Conservation (phyloP, 2,888 invertebrate species). For the Parnassius apollo region DNA sequence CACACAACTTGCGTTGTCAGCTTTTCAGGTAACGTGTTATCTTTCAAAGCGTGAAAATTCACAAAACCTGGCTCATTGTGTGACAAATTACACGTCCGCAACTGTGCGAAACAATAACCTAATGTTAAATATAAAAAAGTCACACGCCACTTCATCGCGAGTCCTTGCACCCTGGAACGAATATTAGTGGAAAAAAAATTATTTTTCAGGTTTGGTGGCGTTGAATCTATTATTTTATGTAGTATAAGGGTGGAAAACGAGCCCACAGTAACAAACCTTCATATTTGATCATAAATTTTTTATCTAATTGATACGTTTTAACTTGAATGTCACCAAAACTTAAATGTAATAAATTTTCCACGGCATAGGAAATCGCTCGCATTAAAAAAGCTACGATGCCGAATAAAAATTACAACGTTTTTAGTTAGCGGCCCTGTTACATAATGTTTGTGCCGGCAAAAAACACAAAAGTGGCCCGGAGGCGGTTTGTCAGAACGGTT, state of each 20-base stretch:
- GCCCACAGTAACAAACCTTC: too few relatives aligned
- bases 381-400: neutral
- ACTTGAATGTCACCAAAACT: neutral
- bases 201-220: too few relatives aligned
- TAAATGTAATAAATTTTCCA: constrained; percentile 9
- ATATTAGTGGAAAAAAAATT: too few relatives aligned
- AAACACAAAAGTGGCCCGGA: constrained; percentile 22
- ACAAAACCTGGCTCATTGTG: constrained; percentile 7
- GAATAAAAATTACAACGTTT: constrained; percentile 19
- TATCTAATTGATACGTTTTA: too few relatives aligned
- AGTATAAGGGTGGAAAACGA: too few relatives aligned
- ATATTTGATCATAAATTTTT: too few relatives aligned
- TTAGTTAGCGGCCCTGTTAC: constrained; percentile 18
- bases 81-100: constrained; percentile 23
- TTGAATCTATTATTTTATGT: too few relatives aligned
- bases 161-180: too few relatives aligned
- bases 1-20: constrained; percentile 33
- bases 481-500: constrained; percentile 34
- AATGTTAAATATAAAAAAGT: too few relatives aligned
- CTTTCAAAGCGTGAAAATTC: constrained; percentile 30
- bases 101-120: neutral
- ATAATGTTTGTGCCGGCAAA: constrained; percentile 32
- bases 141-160: too few relatives aligned
- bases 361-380: neutral
- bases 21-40: constrained; percentile 40